Base-by-base conservation (phyloP, 37 sponge, comb jelly and placozoan species). In the Cliona cf. orientalis region DNA sequence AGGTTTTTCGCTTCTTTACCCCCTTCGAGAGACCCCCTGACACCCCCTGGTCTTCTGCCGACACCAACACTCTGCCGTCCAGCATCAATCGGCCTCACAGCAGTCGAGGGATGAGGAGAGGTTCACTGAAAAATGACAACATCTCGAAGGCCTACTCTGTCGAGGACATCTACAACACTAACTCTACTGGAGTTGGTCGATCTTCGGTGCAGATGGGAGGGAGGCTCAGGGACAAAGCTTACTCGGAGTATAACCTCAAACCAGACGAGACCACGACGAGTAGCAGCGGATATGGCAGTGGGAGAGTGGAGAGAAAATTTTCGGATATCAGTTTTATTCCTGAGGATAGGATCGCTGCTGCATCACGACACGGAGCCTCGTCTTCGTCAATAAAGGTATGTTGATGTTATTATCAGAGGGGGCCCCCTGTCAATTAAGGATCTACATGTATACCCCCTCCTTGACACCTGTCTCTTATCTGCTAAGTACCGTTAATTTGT, bases 1-100 rank as follows among this genome's bases (percentile, higher is more conserved):
- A 76, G 25, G 43, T 40, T 14, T 94, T 91, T 42, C 75, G 67
- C 31, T 94, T 82, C 76, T 68, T 86, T 41, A 80, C 66, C 22
- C 91, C 90, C 11, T 26, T 59, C 19, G 81, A 66, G 41, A 49
- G 46, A 12, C 33, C 29, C 39, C 57, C 37, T 1, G 19, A 9
- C 55, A 43, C 21, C 43, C 66, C 45, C 3, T n/a, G n/a, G n/a
- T 21, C n/a, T 31, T 60, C 65, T 3, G 19, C 42, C 3, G 41
- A 46, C 55, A 42, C 43, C 17, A 41, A 60, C 63, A 78, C 79
- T 21, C 55, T 67, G 19, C 80, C 80, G 57, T 21, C 57, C 21
- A 14, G 23, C 31, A 58, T 58, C 21, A 40, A 40, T 5, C 28
- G 28, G 19, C 66, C 78, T 14, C 29, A 36, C 21, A 73, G 74